Base-by-base conservation (phyloP, 2,888 invertebrate species). In the Tryphoninae sp. region DNA sequence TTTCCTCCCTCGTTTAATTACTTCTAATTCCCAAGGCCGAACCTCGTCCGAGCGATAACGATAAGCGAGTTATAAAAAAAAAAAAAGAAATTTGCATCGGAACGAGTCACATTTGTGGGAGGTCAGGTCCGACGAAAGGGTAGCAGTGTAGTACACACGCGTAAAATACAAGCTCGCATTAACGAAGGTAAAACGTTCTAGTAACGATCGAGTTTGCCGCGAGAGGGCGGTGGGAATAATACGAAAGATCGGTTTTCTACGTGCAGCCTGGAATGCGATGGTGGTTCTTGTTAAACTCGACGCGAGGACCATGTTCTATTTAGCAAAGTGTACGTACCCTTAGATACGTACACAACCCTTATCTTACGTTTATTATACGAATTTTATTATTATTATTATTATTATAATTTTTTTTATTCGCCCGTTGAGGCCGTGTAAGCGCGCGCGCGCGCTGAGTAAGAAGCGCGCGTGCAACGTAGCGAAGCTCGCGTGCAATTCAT, bases 381-480 rank as follows among this genome's bases (percentile, higher is more conserved):
- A 4, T 8, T 55, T 23, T 13, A 19, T 45, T 2, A 55, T 7
- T 45, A 55, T 7, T 45, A 42, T 40, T n/a, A 23, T 67, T 51
- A 33, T 33, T 51, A 51, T 67, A 26, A 73, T 53, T 64, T 45
- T 45, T 45, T 55, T 77, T 62, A 8, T 45, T 45, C 45, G 11
- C 3, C 2, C 9, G 45, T 11, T 13, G 9, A 45, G 11, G 13
- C 3, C 11, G 13, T 13, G 3, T 2, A 13, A 45, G 45, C 45
- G 45, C 33, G 74, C 40, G 71, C 42, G 42, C 6, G 49, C 13
- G 49, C 33, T 26, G n/a, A 51, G 26, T 73, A 76, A 76, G 45
- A 81, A 79, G 79, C 74, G 75, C 76, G 76, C 72, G 82, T 72
- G 78, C 78, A 82, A 68, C 69, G 69, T 78, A 78, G 59, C 78